These are phyloP conservation scores for Musca vetustissima DNA, from an alignment of 1,140 invertebrate species.

Conservation along the genomic window DNA sequence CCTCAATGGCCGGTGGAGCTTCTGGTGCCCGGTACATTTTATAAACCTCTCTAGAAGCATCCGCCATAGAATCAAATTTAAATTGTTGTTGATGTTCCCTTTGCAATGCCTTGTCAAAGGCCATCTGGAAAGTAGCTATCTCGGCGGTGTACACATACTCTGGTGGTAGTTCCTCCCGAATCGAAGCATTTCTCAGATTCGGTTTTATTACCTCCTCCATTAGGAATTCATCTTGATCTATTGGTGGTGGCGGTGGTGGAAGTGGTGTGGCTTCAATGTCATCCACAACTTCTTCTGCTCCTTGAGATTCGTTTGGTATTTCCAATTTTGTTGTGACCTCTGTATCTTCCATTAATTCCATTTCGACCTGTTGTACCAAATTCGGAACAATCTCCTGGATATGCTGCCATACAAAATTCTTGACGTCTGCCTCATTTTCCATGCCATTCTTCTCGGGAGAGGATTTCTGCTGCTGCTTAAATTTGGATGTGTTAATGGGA, in stretches of 20 bases:
- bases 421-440: conserved; percentile 29
- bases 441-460: neutral
- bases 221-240: conserved; percentile 35
- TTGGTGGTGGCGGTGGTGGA: conserved; percentile 35
- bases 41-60: conserved; percentile 36
- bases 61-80: conserved; percentile 32
- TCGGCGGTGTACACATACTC: conserved; percentile 46
- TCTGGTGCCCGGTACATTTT: conserved; percentile 41
- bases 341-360: conserved; percentile 40
- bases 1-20: neutral
- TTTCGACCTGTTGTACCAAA: conserved; percentile 55
- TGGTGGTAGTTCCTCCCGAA: conserved; percentile 40
- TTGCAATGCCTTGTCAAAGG: conserved; percentile 42
- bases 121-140: conserved; percentile 45
- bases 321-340: neutral
- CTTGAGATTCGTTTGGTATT: neutral
- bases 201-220: conserved; percentile 51
- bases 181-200: conserved; percentile 39
- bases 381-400: conserved; percentile 55
- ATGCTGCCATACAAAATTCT: conserved; percentile 54
- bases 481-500: conserved; percentile 41
- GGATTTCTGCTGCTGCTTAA: neutral
- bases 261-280: conserved; percentile 27
- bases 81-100: conserved; percentile 40
- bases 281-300: neutral